Evolutionary conservation across 2,797 vertebrate genomes (phyloP).

Genomic region (Pseudochaenichthys georgianus): DNA sequence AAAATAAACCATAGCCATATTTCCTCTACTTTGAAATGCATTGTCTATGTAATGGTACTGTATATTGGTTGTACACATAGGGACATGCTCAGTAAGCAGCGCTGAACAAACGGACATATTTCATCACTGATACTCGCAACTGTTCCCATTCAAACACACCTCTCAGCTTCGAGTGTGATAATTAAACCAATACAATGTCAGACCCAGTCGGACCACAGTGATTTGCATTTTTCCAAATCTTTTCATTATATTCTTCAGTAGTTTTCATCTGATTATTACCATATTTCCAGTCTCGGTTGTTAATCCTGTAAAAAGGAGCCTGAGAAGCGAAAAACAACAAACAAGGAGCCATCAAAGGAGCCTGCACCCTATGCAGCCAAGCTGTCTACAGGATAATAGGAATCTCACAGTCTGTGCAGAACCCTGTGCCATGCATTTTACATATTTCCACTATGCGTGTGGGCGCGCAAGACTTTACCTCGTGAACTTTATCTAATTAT

Average conservation of each 20-base stretch:
- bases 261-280: conserved; percentile 60
- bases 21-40: conserved; percentile 24
- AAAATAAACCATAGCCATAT: conserved; percentile 1
- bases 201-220: conserved; percentile 33
- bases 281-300: conserved; percentile 51
- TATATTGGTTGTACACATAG: not conserved
- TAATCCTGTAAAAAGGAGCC: conserved; percentile 52
- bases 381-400: conserved; percentile 56
- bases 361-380: conserved; percentile 35
- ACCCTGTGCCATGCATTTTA: conserved; percentile 49
- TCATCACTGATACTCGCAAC: conserved; percentile 20
- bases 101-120: conserved; percentile 22
- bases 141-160: conserved; percentile 10
- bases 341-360: conserved; percentile 61
- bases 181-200: conserved; percentile 54
- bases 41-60: not conserved
- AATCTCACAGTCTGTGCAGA: conserved; percentile 61
- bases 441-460: conserved; percentile 19
- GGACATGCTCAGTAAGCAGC: not conserved
- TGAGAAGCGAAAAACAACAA: conserved; percentile 59
- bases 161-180: conserved; percentile 25
- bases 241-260: conserved; percentile 58
- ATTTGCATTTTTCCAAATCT: conserved; percentile 29
- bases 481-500: conserved; percentile 54
- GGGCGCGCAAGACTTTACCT: conserved; percentile 16